Conservation (phyloP, 2,797 vertebrate species). For the Bryconaethiops microstoma region DNA sequence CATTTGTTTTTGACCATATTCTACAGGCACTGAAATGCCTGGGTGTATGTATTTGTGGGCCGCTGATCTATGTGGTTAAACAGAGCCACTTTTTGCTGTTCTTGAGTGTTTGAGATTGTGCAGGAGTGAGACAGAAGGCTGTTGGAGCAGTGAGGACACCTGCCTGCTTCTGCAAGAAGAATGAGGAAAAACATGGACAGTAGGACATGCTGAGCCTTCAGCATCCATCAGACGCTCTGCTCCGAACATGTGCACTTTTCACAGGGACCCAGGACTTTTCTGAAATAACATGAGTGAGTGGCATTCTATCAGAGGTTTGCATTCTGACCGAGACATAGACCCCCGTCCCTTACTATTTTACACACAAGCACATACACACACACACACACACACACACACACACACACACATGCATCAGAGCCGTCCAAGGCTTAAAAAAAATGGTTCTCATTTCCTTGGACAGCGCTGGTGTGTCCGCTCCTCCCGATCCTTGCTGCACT, state of each 20-base stretch:
- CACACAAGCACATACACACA: not conserved
- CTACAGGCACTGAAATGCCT: not conserved
- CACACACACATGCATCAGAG: conserved; percentile 13
- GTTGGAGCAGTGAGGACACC: not conserved
- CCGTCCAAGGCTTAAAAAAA: conserved; percentile 69
- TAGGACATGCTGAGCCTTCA: not conserved
- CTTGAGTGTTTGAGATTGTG: not conserved
- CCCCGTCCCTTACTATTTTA: conserved; percentile 8
- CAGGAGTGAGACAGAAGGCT: conserved; percentile 5
- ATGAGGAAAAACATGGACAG: not conserved
- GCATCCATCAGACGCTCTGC: conserved; percentile 12
- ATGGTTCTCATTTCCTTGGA: conserved; percentile 86
- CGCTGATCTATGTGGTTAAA: not conserved
- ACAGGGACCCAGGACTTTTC: not conserved
- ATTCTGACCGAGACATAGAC: conserved; percentile 12
- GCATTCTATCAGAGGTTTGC: conserved; percentile 8
- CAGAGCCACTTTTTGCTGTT: not conserved
- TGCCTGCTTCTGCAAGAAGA: not conserved
- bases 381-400: conserved; percentile 23
- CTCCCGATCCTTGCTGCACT: conserved; percentile 82
- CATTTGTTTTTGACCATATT: not conserved
- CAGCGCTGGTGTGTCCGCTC: conserved; percentile 80
- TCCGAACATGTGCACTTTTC: not conserved
- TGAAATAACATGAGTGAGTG: conserved; percentile 25
- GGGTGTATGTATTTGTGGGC: not conserved